Base-by-base conservation (phyloP, 2,888 invertebrate genomes). In the Amblyteles armatorius region DNA sequence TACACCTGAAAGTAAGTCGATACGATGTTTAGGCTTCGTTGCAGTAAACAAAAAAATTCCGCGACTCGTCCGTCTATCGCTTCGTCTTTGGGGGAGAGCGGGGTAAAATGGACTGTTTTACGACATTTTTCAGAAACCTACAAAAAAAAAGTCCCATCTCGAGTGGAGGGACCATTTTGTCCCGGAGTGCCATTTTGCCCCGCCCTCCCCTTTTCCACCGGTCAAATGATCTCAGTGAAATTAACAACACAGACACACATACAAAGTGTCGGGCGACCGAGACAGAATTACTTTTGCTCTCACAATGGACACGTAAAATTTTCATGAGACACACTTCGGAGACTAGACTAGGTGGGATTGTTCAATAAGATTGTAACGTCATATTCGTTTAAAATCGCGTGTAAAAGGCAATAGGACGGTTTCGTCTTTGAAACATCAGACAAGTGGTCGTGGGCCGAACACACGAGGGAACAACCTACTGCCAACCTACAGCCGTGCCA, bases 1-100 rank as follows among this genome's bases (percentile, higher is more conserved):
- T 92, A 92, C 88, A 93, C 92, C 93, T 93, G 87, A 86, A 81
- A 74, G 44, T 73, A 71, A 83, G 79, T 69, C 29, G 81, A 88
- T 16, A 81, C 71, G 60, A 48, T 79, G 79, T 82, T 85, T 85
- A 85, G 69, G 60, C 65, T 79, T 77, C 19, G 79, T 67, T 77
- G 79, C 68, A 77, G 7, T 26, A 50, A 55, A 16, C 16, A 16
- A 33, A 36, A 36, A 48, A 65, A 63, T 69, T 55, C 76, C 65
- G 79, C 71, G 36, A 82, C 78, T 1, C 6, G 78, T n/a, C 33
- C 26, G 65, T 57, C 44, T 67, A 11, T 63, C 11, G n/a, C 6
- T 29, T 33, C 74, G 76, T 69, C n/a, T 40, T 73, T 69, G n/a
- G 44, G 44, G 44, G 16, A 48, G 1, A 2, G 11, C 57, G 22